Base-by-base conservation (phyloP, 2,113 vertebrate genomes). In the Myotis davidii region DNA sequence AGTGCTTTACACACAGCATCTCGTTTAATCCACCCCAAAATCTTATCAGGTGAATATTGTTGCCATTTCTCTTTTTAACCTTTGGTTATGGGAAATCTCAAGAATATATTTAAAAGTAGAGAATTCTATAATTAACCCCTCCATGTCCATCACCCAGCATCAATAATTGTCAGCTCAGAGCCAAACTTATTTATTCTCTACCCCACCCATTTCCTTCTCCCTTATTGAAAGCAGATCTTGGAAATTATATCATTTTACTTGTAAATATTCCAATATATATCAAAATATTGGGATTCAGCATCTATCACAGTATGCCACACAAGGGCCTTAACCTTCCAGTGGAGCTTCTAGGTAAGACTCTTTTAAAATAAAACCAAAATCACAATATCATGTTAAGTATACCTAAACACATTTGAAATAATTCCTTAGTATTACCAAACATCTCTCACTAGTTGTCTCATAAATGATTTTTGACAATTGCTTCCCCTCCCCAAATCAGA, bases 141-240 rank as follows among this genome's bases (percentile, higher is more conserved):
- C 21, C 72, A 11, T 77, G 16, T 85, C 17, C 45, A 94, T 79
- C 59, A 89, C 21, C 3, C 25, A 76, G 9, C 12, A 61, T 29
- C 84, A 91, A 50, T 25, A 54, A 42, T 29, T 92, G 52, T 73
- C 48, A 77, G 18, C n/a, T 88, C 12, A 20, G 39, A 77, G 21
- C 21, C 82, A 91, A 42, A 64, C 23, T 94, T 85, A 5, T 37
- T 77, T 90, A n/a, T 81, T 84, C 21, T 79, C 23, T 94, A 72
- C 13, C 9, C 16, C 23, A 74, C 69, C 42, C 13, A 81, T 54
- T 79, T 85, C 50, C 9, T 91, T 50, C 32, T 88, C 16, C 42
- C n/a, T 90, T 27, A 77, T 50, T 77, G 87, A 34, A 96, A 84
- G 85, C 42, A 91, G 89, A 92, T 90, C 20, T 93, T 34, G 87